Conservation (phyloP, 2,113 vertebrate species). For the Ploceus nigricollis region DNA sequence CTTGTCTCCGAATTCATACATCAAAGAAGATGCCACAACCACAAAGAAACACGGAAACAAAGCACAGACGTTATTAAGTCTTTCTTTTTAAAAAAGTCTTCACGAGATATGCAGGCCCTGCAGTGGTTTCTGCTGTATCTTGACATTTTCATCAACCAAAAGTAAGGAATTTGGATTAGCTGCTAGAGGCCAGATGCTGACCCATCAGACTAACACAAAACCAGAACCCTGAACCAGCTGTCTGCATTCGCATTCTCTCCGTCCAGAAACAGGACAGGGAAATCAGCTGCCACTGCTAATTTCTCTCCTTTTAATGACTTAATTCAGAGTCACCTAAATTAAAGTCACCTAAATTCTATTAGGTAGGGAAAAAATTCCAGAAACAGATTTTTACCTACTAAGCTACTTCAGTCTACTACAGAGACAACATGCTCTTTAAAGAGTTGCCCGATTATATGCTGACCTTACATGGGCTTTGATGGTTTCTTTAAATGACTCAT, state of each 20-base stretch:
- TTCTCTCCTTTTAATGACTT: not conserved
- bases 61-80: not conserved
- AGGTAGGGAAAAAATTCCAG: not conserved
- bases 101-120: not conserved
- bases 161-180: not conserved
- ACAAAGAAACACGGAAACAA: not conserved
- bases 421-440: not conserved
- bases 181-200: not conserved
- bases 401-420: not conserved
- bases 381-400: not conserved
- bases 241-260: not conserved
- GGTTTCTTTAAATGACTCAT: not conserved
- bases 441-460: not conserved
- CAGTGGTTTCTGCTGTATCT: not conserved
- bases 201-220: not conserved
- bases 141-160: not conserved
- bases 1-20: not conserved
- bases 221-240: not conserved
- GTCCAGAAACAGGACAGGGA: not conserved
- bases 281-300: not conserved
- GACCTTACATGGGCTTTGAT: not conserved
- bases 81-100: not conserved
- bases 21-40: not conserved
- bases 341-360: not conserved
- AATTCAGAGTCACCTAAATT: not conserved